A percentile compares a stretch with the other conserved stretches of the same genome.
phyloP scores from a whole-genome alignment of 2,888 invertebrate species.

The Oxycera nigricornis region DNA sequence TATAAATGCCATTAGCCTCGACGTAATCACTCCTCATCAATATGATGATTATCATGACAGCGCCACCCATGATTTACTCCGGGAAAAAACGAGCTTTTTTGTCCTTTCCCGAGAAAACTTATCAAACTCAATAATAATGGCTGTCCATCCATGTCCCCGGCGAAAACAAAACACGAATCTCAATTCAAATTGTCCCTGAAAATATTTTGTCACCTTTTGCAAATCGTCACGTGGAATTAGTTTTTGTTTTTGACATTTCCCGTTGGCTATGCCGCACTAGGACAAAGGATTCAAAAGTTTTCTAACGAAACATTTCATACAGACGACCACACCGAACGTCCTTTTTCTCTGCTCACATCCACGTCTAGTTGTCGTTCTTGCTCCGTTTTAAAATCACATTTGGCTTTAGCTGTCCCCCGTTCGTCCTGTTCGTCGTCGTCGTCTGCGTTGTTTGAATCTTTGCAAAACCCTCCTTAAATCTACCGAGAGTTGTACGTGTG shows the following conservation, averaged over 20 bases:
- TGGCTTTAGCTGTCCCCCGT: too few species aligned
- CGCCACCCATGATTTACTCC: too few species aligned
- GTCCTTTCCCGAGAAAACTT: too few species aligned
- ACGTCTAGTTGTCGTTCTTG: neutral
- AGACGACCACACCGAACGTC: too few species aligned
- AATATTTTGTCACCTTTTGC: neutral
- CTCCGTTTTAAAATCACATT: too few species aligned
- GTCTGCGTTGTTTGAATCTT: too few species aligned
- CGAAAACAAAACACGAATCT: neutral
- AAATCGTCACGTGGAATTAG: constrained; percentile 21
- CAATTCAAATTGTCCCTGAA: neutral
- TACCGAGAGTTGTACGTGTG: constrained; percentile 16
- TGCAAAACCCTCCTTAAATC: neutral
- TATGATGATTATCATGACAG: too few species aligned
- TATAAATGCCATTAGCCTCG: too few species aligned
- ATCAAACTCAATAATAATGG: neutral
- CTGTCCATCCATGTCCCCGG: neutral
- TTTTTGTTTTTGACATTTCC: constrained; percentile 27
- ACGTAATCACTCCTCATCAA: too few species aligned
- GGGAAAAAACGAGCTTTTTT: too few species aligned
- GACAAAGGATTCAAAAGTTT: constrained; percentile 35
- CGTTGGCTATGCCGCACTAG: constrained; percentile 17
- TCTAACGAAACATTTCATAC: too few species aligned
- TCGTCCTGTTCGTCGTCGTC: too few species aligned
- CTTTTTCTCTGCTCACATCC: neutral